These are phyloP conservation scores for Drosophila nr. fundita DNA, from an alignment of 2,888 invertebrate species.

Conservation along the genomic window DNA sequence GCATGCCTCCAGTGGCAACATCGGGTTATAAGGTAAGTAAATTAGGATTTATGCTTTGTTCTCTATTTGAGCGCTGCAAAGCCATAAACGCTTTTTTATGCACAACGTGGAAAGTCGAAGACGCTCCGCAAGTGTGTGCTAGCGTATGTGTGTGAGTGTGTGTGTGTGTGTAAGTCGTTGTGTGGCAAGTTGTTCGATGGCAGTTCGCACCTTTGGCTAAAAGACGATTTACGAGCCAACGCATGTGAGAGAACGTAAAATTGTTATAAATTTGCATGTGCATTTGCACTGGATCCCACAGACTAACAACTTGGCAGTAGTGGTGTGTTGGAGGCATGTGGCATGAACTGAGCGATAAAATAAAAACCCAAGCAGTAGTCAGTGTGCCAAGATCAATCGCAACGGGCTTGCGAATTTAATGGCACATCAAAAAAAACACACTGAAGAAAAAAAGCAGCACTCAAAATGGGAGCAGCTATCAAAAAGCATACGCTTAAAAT, in stretches of 20 bases:
- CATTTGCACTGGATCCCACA: conserved; percentile 39
- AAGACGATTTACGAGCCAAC: conserved; percentile 72
- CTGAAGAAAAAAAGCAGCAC: conserved; percentile 16
- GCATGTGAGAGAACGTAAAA: conserved; percentile 79
- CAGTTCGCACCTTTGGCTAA: conserved; percentile 74
- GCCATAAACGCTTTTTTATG: conserved; percentile 78
- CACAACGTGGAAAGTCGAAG: conserved; percentile 43
- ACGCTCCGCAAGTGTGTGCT: conserved; percentile 9
- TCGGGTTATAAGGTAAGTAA: conserved; percentile 71
- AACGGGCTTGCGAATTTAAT: conserved; percentile 68
- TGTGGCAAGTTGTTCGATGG: conserved; percentile 39
- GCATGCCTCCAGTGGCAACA: conserved; percentile 60
- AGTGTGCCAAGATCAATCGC: conserved; percentile 70
- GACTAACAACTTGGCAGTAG: neutral
- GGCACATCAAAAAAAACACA: conserved; percentile 66
- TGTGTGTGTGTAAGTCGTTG: conserved; percentile 14
- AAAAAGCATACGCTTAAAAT: neutral
- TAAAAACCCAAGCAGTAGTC: conserved; percentile 49
- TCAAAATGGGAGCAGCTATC: conserved; percentile 15
- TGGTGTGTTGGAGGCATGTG: neutral
- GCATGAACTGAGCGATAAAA: conserved; percentile 49
- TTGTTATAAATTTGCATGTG: conserved; percentile 79
- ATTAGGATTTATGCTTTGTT: conserved; percentile 80
- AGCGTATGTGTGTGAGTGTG: neutral
- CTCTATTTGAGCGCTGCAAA: conserved; percentile 78